These are phyloP conservation scores for Lineus longissimus DNA, from an alignment of 1,140 invertebrate species.

Conservation along the genomic window DNA sequence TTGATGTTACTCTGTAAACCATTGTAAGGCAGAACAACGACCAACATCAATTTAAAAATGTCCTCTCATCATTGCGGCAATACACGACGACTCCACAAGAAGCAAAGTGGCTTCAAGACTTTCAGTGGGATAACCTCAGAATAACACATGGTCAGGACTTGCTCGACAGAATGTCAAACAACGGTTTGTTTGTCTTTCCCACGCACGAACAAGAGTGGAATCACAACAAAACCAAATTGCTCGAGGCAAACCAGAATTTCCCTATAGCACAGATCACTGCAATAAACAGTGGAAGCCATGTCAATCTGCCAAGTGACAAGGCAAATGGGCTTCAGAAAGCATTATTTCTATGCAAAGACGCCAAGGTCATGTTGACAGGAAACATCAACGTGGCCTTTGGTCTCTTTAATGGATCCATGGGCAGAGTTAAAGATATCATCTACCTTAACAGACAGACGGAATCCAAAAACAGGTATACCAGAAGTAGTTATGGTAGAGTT, in stretches of 20 bases:
- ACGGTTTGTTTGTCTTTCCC: neutral
- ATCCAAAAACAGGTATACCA: neutral
- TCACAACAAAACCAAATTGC: neutral
- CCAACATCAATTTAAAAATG: conserved; percentile 14
- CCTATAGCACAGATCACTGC: neutral
- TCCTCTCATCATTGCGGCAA: conserved; percentile 3
- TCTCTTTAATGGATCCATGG: conserved; percentile 3
- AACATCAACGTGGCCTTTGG: neutral
- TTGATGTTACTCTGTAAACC: conserved; percentile 15
- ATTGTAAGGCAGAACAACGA: conserved; percentile 15
- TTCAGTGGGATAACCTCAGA: neutral
- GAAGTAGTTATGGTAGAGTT: conserved; percentile 3
- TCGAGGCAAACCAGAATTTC: neutral
- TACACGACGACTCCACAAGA: neutral
- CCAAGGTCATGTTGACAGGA: neutral
- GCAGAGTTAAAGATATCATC: neutral
- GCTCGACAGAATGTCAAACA: neutral
- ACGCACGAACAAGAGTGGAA: neutral
- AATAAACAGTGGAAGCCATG: neutral
- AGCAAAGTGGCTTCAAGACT: neutral
- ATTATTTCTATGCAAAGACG: neutral
- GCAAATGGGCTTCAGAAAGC: neutral
- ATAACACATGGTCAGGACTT: neutral
- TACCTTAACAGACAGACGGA: neutral
- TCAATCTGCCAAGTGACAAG: neutral